Conservation (phyloP, 1,140 invertebrate genomes). For the Uloborus diversus region DNA sequence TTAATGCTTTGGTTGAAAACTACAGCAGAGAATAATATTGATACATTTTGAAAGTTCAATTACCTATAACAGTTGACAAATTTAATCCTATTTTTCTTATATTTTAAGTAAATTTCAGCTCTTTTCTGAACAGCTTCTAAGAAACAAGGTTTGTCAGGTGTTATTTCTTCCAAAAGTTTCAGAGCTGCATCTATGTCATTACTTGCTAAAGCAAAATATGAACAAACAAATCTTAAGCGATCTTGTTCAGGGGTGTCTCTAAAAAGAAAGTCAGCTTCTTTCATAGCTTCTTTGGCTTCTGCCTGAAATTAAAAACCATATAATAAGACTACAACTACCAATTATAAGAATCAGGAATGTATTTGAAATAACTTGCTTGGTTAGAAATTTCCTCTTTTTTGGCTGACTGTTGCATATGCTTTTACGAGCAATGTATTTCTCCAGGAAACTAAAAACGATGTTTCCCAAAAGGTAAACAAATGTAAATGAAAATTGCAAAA, state of each 20-base stretch:
- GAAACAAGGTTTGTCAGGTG: conserved; percentile 84
- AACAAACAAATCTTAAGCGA: conserved; percentile 82
- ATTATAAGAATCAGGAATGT: too few relatives aligned
- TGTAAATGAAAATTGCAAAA: too few relatives aligned
- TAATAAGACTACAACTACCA: too few relatives aligned
- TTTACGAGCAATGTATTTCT: too few relatives aligned
- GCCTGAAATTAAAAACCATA: too few relatives aligned
- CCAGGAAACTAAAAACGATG: too few relatives aligned
- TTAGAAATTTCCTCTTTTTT: too few relatives aligned
- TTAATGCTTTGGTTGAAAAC: too few relatives aligned
- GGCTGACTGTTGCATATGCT: too few relatives aligned
- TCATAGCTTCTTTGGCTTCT: conserved; percentile 73
- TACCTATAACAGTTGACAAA: conserved; percentile 71
- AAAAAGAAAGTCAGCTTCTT: conserved; percentile 82
- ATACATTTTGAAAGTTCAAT: too few relatives aligned
- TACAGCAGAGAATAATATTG: too few relatives aligned
- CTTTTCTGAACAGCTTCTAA: conserved; percentile 86
- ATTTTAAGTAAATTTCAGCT: conserved; percentile 89
- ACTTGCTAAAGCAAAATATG: conserved; percentile 81
- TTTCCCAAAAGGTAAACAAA: too few relatives aligned
- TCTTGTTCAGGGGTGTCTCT: conserved; percentile 83
- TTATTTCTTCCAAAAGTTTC: conserved; percentile 78
- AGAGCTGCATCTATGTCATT: conserved; percentile 85
- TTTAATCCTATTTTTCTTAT: conserved; percentile 81
- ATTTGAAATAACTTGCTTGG: conserved; percentile 60